phyloP scores from a whole-genome alignment of 2,888 invertebrate species.

The Epirrita christyi region DNA sequence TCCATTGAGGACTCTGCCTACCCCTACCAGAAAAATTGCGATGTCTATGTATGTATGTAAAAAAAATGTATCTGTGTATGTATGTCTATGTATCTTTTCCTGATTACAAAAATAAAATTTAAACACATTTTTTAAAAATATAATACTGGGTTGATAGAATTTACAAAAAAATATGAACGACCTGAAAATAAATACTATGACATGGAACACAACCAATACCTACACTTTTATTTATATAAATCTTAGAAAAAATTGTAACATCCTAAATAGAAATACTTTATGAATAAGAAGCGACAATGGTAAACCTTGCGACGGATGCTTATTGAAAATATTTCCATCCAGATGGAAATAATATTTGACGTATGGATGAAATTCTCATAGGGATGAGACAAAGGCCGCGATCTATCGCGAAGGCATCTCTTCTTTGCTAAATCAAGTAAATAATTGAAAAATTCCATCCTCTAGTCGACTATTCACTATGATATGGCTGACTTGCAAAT shows the following conservation, averaged over 20 bases:
- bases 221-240: background rate
- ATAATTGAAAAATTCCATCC: slow-evolving; percentile 56
- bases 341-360: slow-evolving; percentile 70
- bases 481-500: slow-evolving; percentile 39
- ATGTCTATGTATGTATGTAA: too few relatives aligned
- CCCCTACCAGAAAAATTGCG: too few relatives aligned
- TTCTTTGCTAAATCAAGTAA: slow-evolving; percentile 51
- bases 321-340: slow-evolving; percentile 77
- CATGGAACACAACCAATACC: background rate
- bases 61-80: too few relatives aligned
- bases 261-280: slow-evolving; percentile 42
- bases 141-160: background rate
- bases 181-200: background rate
- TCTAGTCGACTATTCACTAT: slow-evolving; percentile 34
- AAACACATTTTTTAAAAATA: too few relatives aligned
- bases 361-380: slow-evolving; percentile 69
- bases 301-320: slow-evolving; percentile 54
- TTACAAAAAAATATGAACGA: background rate
- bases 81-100: too few relatives aligned
- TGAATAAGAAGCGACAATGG: slow-evolving; percentile 50
- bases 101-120: too few relatives aligned
- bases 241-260: background rate
- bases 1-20: too few relatives aligned
- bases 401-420: slow-evolving; percentile 48
- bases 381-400: slow-evolving; percentile 55